Conservation (phyloP, 2,113 vertebrate genomes). For the Seriola rivoliana region DNA sequence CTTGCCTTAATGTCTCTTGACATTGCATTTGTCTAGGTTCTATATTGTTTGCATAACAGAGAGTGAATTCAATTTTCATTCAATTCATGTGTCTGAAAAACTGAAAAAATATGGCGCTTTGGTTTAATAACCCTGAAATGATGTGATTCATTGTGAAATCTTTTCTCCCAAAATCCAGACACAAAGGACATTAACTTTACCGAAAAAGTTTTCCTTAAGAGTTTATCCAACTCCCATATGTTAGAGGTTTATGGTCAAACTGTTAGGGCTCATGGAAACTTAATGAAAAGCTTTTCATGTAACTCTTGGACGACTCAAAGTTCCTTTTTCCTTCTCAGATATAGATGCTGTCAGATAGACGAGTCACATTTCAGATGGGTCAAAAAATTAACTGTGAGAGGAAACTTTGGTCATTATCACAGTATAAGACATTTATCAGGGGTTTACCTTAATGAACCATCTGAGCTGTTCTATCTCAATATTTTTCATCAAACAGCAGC, state of each 20-base stretch:
- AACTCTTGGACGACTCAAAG: not conserved
- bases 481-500: conserved; percentile 26
- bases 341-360: conserved; percentile 10
- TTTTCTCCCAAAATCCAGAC: not conserved
- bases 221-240: not conserved
- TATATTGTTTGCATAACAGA: conserved; percentile 14
- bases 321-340: conserved; percentile 4
- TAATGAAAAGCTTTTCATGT: conserved; percentile 38
- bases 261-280: conserved; percentile 9
- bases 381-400: conserved; percentile 22
- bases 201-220: not conserved
- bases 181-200: not conserved
- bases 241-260: not conserved
- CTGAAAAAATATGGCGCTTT: not conserved
- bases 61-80: conserved; percentile 1
- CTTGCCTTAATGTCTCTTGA: conserved; percentile 27
- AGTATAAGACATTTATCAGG: conserved; percentile 41
- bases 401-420: conserved; percentile 30
- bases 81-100: not conserved
- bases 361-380: conserved; percentile 36
- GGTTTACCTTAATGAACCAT: conserved; percentile 47
- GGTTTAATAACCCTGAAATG: not conserved
- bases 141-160: not conserved
- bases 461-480: conserved; percentile 6
- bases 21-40: not conserved